Evolutionary conservation across 2,888 invertebrate species (phyloP).

Genomic region (Adelognathus sp.): DNA sequence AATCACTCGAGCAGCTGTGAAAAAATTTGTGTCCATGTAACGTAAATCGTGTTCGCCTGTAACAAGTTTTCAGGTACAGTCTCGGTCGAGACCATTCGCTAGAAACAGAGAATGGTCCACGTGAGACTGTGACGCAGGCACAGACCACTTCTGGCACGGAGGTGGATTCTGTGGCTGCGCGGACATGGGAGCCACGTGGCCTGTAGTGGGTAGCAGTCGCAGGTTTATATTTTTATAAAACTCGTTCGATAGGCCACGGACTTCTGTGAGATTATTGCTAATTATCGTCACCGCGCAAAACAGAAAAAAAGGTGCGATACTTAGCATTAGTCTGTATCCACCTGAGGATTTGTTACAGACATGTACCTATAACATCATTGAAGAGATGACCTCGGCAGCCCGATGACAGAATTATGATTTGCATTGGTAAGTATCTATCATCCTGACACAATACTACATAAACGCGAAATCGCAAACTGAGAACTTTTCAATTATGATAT

Average conservation of each 20-base stretch:
- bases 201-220: slow-evolving; percentile 11
- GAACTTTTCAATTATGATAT: background rate
- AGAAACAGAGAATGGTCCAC: slow-evolving; percentile 63
- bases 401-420: slow-evolving; percentile 73
- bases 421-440: slow-evolving; percentile 70
- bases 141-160: slow-evolving; percentile 83
- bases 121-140: slow-evolving; percentile 82
- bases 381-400: slow-evolving; percentile 77
- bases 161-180: slow-evolving; percentile 84
- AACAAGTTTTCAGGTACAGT: slow-evolving; percentile 85
- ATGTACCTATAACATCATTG: slow-evolving; percentile 77
- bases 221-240: background rate
- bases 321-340: slow-evolving; percentile 81
- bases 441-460: slow-evolving; percentile 53
- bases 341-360: slow-evolving; percentile 87
- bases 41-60: slow-evolving; percentile 73
- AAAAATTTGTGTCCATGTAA: background rate
- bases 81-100: slow-evolving; percentile 71
- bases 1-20: slow-evolving; percentile 5
- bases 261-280: slow-evolving; percentile 79
- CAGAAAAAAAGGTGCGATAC: slow-evolving; percentile 72
- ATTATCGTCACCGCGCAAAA: slow-evolving; percentile 72
- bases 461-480: slow-evolving; percentile 33
- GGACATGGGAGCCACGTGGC: slow-evolving; percentile 77
- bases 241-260: slow-evolving; percentile 66